Conservation (phyloP, 2,797 vertebrate genomes). For the Borostomias antarcticus region DNA sequence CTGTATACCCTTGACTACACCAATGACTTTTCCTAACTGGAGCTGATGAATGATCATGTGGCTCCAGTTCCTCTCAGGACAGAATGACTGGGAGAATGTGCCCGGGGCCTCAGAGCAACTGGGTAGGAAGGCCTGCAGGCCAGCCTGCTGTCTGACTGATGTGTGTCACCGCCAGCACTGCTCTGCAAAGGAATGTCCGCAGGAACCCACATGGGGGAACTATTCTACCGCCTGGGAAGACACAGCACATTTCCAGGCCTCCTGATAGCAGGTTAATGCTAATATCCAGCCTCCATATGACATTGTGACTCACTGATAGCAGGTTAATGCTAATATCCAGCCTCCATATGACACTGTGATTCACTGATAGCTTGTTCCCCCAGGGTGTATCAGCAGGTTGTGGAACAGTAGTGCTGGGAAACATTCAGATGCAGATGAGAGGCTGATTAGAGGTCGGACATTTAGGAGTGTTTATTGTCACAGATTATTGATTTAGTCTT, state of each 20-base stretch:
- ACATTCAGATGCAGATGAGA: slow-evolving; percentile 41
- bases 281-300: slow-evolving; percentile 19
- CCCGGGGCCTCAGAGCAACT: slow-evolving; percentile 36
- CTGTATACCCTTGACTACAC: slow-evolving; percentile 3
- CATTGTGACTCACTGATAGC: slow-evolving; percentile 4
- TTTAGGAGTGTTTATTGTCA: slow-evolving; percentile 18
- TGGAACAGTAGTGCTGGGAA: not conserved
- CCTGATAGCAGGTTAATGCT: slow-evolving; percentile 38
- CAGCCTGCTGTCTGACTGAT: slow-evolving; percentile 71
- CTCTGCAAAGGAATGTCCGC: slow-evolving; percentile 44
- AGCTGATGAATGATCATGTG: slow-evolving; percentile 31
- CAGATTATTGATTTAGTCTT: slow-evolving; percentile 14
- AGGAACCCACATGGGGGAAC: slow-evolving; percentile 35
- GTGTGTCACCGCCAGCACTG: slow-evolving; percentile 55
- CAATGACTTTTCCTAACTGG: slow-evolving; percentile 16
- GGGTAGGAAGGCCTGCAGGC: slow-evolving; percentile 59
- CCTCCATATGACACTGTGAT: slow-evolving; percentile 14
- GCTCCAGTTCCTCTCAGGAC: slow-evolving; percentile 61
- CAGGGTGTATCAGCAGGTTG: slow-evolving; percentile 28
- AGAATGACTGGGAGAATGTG: slow-evolving; percentile 60
- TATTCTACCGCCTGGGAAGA: slow-evolving; percentile 32
- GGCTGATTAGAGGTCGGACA: slow-evolving; percentile 10
- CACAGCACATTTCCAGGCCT: slow-evolving; percentile 24
- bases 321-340: slow-evolving; percentile 27
- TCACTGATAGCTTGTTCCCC: slow-evolving; percentile 25